phyloP scores from a whole-genome alignment of 2,888 invertebrate species.

The Ligdia adustata region DNA sequence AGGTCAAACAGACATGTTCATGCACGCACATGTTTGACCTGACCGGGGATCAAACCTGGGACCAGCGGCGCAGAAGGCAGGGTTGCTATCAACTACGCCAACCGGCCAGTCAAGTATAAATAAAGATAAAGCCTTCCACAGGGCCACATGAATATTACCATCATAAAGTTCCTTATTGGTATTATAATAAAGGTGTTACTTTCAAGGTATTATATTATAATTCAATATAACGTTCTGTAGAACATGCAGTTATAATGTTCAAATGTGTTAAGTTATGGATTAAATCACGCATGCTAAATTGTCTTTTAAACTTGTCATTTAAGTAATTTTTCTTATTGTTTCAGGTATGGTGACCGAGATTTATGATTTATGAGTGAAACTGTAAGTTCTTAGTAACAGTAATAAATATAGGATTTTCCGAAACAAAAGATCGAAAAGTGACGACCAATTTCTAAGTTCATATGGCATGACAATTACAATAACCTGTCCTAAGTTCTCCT shows the following conservation, averaged over 20 bases:
- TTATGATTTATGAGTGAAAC: conserved; percentile 11
- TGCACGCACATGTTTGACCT: no score
- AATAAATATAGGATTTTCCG: no score
- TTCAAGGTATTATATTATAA: conserved; percentile 17
- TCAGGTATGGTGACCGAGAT: conserved; percentile 46
- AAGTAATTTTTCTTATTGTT: conserved; percentile 33
- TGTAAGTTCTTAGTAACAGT: conserved; percentile 8
- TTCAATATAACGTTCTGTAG: conserved; percentile 6
- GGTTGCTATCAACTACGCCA: no score
- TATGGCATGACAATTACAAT: no score
- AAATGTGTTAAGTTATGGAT: conserved; percentile 13
- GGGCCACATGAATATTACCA: conserved; percentile 2
- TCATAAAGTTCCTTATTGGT: conserved; percentile 4
- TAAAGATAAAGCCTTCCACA: conserved; percentile 7
- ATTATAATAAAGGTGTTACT: conserved; percentile 12
- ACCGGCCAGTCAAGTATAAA: no score
- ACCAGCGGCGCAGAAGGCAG: no score
- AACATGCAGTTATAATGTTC: conserved; percentile 6
- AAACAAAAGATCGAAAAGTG: no score
- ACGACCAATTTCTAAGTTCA: no score
- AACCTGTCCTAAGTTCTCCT: no score
- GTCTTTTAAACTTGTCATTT: not conserved
- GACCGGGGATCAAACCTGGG: no score
- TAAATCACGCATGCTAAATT: conserved; percentile 7
- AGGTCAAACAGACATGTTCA: no score